Base-by-base conservation (phyloP, 1,140 invertebrate species). In the Zaprionus camerounensis region DNA sequence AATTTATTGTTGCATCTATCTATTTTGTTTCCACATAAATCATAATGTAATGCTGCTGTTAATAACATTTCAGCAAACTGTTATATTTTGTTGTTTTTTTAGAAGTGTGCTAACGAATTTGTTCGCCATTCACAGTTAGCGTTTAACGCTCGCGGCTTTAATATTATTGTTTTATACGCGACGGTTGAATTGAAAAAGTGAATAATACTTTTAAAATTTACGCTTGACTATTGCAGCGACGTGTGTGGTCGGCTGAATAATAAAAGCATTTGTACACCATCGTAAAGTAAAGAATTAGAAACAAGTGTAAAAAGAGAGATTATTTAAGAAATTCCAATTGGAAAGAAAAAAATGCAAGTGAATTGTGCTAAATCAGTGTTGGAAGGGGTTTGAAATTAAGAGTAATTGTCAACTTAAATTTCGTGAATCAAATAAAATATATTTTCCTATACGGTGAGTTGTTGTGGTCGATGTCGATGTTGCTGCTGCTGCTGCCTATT, bases 391-490 rank as follows among this genome's bases (percentile, higher is more conserved):
- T 15, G 34, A 24, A 64, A 76, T 41, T 67, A 53, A 71, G 57
- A 36, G 2, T 34, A 49, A 12, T 46, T 53, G 17, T 55, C 41
- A 46, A 46, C 51, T 69, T 55, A 72, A 64, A 73, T 78, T 74
- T 63, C 49, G 67, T 69, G 41, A 34, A 34, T 68, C 72, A 78
- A 75, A 78, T 58, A 56, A 68, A 56, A 55, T 76, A 73, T 81
- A 76, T 81, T 78, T 83, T 87, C 68, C 24, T 78, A 88, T 81
- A 73, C 70, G 81, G 85, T 87, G 81, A 88, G 84, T 51, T 51
- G 70, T 56, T 58, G 34, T 66, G 58, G 28, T 17, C 79, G 58
- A 58, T 75, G 69, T 81, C 84, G 66, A 76, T 73, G 20, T 24
- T 73, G 59, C 13, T 69, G 61, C 24, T 26, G 24, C 51, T 82